Evolutionary conservation across 2,888 invertebrate species (phyloP), one percentile per base, ranked within the genome.

Genomic region (Pyrocoelia pectoralis): DNA sequence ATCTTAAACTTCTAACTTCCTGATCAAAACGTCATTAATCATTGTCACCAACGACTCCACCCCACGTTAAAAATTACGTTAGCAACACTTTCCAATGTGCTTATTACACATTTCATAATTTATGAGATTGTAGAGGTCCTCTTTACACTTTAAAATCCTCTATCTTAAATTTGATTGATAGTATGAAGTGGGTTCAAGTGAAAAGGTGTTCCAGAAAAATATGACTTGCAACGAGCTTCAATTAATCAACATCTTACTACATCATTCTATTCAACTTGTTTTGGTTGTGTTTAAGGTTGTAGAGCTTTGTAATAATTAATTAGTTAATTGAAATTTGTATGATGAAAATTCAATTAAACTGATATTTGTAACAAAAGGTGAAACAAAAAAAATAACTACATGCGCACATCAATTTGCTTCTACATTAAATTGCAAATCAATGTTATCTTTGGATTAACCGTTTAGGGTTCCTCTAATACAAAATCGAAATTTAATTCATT

Each of bases 41-140:
- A 63, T 40, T 59, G 63, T 59, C 63, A 51, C 33, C 2, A 8
- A 8, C 10, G 9, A 33, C 33, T 2, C 33, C 33, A 8, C n/a
- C 9, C 33, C n/a, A 33, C 41, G 41, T 52, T 51, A 24, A 28
- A 19, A 57, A 54, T 55, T 58, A 55, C 54, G 48, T 29, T 9
- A 29, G 63, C 50, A 59, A 59, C 58, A 58, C 57, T 62, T 57
- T 48, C 53, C 54, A 58, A 54, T 58, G 48, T 63, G 63, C 63
- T 63, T 63, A 63, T 63, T 63, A 63, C 63, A 63, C 58, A 58
- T 59, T 63, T 63, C 49, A 54, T 63, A 63, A 58, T 63, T 63
- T 58, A 63, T 58, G 58, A 58, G 57, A 40, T 52, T 62, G 52
- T 57, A 62, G 49, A 57, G 33, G 33, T 33, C 33, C 33, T 33